These are phyloP conservation scores for Apamea monoglypha DNA, from an alignment of 2,888 invertebrate genomes.

Conservation along the genomic window DNA sequence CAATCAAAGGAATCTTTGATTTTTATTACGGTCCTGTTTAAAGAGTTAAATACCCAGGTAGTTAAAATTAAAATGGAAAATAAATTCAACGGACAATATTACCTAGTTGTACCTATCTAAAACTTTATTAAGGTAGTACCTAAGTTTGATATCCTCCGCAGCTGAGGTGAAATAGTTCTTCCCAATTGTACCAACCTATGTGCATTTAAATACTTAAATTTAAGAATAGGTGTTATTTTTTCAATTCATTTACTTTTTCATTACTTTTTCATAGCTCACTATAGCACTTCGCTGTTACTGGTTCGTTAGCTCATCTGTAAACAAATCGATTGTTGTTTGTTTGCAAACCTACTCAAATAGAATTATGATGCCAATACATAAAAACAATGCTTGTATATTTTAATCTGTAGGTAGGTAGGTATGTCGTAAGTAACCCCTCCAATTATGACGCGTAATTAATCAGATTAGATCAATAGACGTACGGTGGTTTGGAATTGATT, in stretches of 20 bases:
- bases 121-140: neutral
- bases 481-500: neutral
- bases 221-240: neutral
- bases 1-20: neutral
- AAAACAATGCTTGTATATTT: conserved; percentile 16
- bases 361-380: conserved; percentile 9
- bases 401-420: conserved; percentile 6
- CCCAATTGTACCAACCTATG: neutral
- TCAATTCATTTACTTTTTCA: neutral
- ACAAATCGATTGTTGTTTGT: conserved; percentile 44
- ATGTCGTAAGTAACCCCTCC: no score
- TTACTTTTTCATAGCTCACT: conserved; percentile 18
- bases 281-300: conserved; percentile 44
- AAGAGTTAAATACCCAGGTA: neutral
- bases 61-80: neutral
- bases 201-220: neutral
- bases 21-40: neutral
- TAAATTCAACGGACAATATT: neutral
- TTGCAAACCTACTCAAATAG: conserved; percentile 15
- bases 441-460: neutral
- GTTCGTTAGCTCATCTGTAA: conserved; percentile 3
- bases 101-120: neutral
- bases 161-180: neutral
- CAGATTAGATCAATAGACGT: neutral
- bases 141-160: neutral